These are phyloP conservation scores for Acipenser transmontanus DNA, from an alignment of 2,797 vertebrate genomes.

Conservation along the genomic window DNA sequence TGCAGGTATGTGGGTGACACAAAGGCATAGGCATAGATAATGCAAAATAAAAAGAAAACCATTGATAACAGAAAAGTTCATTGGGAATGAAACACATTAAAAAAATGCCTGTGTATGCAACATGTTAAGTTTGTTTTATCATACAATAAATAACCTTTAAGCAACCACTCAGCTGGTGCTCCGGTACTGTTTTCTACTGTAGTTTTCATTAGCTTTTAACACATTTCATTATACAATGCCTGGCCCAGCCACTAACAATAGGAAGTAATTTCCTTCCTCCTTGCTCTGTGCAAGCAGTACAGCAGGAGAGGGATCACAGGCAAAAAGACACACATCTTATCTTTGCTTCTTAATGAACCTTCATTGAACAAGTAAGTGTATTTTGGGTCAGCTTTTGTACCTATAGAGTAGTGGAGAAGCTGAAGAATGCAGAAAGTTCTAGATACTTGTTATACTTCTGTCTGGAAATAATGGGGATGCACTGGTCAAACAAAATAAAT, in stretches of 20 bases:
- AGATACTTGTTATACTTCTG: not conserved
- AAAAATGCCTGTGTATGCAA: too few relatives aligned
- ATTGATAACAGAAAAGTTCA: too few relatives aligned
- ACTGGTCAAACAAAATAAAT: too few relatives aligned
- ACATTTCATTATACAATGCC: not conserved
- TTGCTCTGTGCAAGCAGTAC: not conserved
- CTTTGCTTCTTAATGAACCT: not conserved
- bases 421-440: not conserved
- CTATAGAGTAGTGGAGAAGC: not conserved
- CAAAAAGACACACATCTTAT: not conserved
- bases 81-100: too few relatives aligned
- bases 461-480: not conserved
- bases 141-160: too few relatives aligned
- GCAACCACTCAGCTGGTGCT: too few relatives aligned
- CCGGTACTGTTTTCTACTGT: not conserved
- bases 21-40: too few relatives aligned
- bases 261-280: conserved; percentile 19
- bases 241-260: not conserved
- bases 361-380: conserved; percentile 14
- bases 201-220: not conserved
- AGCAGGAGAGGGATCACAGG: not conserved
- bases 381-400: not conserved
- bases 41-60: too few relatives aligned
- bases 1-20: too few relatives aligned
- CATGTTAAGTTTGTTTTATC: too few relatives aligned